phyloP scores from a whole-genome alignment of 2,113 vertebrate species.

The Lophura nycthemera region DNA sequence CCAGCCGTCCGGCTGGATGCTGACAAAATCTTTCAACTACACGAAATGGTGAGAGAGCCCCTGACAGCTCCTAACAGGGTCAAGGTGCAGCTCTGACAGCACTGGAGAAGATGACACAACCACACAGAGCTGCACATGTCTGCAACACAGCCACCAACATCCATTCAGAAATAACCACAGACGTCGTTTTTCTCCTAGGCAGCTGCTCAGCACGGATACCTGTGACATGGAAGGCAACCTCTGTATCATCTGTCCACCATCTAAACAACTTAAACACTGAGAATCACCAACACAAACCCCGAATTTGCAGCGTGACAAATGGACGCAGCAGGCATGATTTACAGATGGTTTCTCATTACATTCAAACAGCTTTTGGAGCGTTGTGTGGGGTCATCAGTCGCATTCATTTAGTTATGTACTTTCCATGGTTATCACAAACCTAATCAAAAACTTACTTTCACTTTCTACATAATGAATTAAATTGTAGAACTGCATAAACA shows the following conservation, averaged over 20 bases:
- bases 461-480: not conserved
- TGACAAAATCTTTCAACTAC: not conserved
- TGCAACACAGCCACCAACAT: not conserved
- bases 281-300: not conserved
- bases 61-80: not conserved
- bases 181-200: not conserved
- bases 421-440: not conserved
- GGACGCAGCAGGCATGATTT: not conserved
- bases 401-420: not conserved
- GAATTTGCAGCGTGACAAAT: not conserved
- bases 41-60: not conserved
- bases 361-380: not conserved
- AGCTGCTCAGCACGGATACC: not conserved
- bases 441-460: slow-evolving; percentile 5
- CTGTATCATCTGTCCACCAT: not conserved
- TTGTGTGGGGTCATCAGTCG: not conserved
- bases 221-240: not conserved
- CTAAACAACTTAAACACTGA: not conserved
- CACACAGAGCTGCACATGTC: not conserved
- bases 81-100: not conserved
- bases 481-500: not conserved
- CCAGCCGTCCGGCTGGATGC: not conserved
- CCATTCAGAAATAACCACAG: not conserved
- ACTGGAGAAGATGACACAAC: not conserved
- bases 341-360: not conserved